Conservation (phyloP, 2,888 invertebrate species). For the Gasteruption jaculator region DNA sequence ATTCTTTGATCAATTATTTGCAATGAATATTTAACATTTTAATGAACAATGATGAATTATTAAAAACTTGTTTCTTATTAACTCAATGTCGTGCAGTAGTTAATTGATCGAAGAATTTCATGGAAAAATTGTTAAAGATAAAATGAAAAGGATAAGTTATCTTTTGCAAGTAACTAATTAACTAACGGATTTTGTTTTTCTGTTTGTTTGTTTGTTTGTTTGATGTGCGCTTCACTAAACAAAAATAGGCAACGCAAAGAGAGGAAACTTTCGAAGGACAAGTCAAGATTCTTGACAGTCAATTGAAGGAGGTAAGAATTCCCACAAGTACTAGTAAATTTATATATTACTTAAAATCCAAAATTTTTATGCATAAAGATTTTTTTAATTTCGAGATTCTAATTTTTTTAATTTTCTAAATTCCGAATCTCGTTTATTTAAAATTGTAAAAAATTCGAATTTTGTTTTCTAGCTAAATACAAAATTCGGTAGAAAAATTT, state of each 20-base stretch:
- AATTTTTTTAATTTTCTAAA: constrained; percentile 4
- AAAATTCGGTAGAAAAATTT: no score
- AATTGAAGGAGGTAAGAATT: constrained; percentile 85
- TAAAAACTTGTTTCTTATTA: no score
- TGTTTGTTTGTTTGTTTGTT: constrained; percentile 41
- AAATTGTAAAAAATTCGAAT: no score
- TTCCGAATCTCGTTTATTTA: constrained; percentile 6
- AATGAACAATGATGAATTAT: no score
- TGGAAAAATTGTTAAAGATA: constrained; percentile 25
- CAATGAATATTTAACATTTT: no score
- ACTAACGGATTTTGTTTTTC: constrained; percentile 11
- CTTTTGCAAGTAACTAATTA: constrained; percentile 10
- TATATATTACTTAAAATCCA: not conserved
- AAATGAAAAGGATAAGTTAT: constrained; percentile 14
- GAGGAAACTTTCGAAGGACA: constrained; percentile 91
- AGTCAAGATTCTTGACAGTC: constrained; percentile 83
- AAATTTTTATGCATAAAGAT: constrained; percentile 4
- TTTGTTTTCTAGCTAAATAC: no score
- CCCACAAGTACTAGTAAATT: not conserved
- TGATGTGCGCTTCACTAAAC: constrained; percentile 50
- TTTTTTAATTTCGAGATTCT: constrained; percentile 7
- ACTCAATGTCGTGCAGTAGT: no score
- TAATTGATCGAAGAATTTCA: no score
- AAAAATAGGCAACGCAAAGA: constrained; percentile 87
- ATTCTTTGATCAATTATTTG: no score